Percentiles rank a stretch among this genome's conserved stretches.
Conservation (phyloP, 2,113 vertebrate genomes). For the Sminthopsis crassicaudata region DNA sequence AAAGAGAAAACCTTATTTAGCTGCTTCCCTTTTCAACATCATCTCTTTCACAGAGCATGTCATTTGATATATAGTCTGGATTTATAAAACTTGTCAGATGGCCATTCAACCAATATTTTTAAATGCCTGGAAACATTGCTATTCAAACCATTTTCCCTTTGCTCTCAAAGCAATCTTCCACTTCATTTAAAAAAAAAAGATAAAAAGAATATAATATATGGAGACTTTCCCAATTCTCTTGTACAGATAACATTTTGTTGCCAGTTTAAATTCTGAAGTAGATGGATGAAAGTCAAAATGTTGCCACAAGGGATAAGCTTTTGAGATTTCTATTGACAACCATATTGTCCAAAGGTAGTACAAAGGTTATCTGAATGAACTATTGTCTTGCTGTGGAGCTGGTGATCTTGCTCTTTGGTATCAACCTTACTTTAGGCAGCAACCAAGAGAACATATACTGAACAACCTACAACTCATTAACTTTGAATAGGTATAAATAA, state of each 20-base stretch:
- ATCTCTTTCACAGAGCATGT: constrained; percentile 12
- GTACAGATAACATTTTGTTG: constrained; percentile 46
- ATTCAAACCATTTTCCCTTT: constrained; percentile 59
- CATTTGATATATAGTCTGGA: constrained; percentile 26
- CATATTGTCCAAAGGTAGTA: neutral
- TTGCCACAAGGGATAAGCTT: constrained; percentile 27
- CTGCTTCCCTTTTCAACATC: constrained; percentile 43
- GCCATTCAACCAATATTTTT: constrained; percentile 34
- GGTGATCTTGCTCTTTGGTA: constrained; percentile 43
- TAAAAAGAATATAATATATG: constrained; percentile 45
- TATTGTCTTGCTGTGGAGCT: constrained; percentile 32
- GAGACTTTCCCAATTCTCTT: constrained; percentile 37
- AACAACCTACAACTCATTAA: constrained; percentile 42
- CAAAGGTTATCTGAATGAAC: constrained; percentile 55
- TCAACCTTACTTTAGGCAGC: constrained; percentile 57
- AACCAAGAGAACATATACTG: constrained; percentile 49
- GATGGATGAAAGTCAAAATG: constrained; percentile 60
- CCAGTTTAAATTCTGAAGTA: constrained; percentile 52
- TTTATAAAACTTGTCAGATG: constrained; percentile 53
- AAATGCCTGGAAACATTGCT: constrained; percentile 4
- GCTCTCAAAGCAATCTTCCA: neutral
- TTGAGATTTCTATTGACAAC: constrained; percentile 45
- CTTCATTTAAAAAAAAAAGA: constrained; percentile 30
- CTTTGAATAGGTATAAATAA: constrained; percentile 68
- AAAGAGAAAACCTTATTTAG: constrained; percentile 21